Evolutionary conservation across 2,113 vertebrate species (phyloP), one percentile per base, ranked within the genome.

Genomic region (Cariama cristata): DNA sequence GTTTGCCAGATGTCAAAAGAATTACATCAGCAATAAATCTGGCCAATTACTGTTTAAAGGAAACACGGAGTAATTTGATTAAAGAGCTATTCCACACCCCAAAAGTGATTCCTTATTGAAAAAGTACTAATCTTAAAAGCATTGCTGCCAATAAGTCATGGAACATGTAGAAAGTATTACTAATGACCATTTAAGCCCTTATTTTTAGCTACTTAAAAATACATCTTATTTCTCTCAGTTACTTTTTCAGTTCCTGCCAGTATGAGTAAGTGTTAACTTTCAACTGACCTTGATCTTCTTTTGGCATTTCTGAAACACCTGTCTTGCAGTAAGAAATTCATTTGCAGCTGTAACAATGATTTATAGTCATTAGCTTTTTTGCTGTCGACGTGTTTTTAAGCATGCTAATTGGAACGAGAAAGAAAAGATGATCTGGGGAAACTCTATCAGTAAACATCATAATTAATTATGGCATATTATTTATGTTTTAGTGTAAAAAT

Each of bases 131-230:
- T 76, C 23, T 81, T 90, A 62, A 90, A 76, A 69, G 7, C 42
- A 40, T 18, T 33, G 9, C 8, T 88, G 55, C 38, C 30, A 63
- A 7, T 44, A 93, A 62, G 50, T 89, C n/a, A 50, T 27, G 6
- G 13, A 84, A 66, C n/a, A 44, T 59, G 17, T 68, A 6, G 74
- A 74, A 86, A 79, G 24, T 26, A 26, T 64, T 96, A 59, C 35
- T 62, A 77, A 69, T 84, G 14, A 58, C 59, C 33, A 14, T 47
- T 85, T 89, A 85, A 77, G 40, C 23, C 35, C 55, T 86, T 91
- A 75, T 73, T 96, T 97, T 96, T 90, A 82, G 47, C 79, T 85
- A 8, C 45, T 93, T 86, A 77, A 88, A 56, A 94, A 84, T 84
- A 28, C 56, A 23, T 90, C 38, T 90, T 90, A 64, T 97, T 95